Evolutionary conservation across 2,888 invertebrate species (phyloP).

Genomic region (Graphium colonna): DNA sequence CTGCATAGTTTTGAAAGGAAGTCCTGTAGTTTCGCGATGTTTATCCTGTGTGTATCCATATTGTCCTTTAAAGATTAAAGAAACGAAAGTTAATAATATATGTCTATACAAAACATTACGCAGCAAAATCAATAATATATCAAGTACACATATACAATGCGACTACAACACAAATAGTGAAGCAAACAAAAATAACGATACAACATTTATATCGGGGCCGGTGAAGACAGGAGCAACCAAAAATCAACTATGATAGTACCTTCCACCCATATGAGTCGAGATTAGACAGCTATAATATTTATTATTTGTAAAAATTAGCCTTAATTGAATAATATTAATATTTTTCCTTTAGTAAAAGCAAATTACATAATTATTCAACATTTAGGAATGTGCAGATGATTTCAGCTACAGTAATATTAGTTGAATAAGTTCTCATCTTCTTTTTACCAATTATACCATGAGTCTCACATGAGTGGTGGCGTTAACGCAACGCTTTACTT

Average conservation of each 20-base stretch:
- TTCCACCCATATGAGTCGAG: slow-evolving; percentile 47
- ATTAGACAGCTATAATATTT: neutral
- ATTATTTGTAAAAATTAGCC: too few species aligned
- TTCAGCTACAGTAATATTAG: too few species aligned
- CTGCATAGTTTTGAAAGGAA: slow-evolving; percentile 74
- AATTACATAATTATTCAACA: too few species aligned
- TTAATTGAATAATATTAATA: neutral
- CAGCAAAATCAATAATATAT: slow-evolving; percentile 13
- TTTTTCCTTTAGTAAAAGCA: too few species aligned
- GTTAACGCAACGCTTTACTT: slow-evolving; percentile 19
- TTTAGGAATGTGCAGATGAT: too few species aligned
- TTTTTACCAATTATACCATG: too few species aligned
- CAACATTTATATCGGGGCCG: slow-evolving; percentile 57
- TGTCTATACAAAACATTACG: neutral
- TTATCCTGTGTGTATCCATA: slow-evolving; percentile 83
- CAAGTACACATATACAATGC: neutral
- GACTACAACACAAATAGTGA: slow-evolving; percentile 28
- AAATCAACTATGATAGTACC: slow-evolving; percentile 42
- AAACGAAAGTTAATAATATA: slow-evolving; percentile 1
- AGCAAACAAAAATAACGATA: slow-evolving; percentile 38
- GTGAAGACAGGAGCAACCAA: slow-evolving; percentile 70
- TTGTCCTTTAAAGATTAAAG: slow-evolving; percentile 81
- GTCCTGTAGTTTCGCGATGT: slow-evolving; percentile 81
- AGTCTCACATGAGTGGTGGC: slow-evolving; percentile 32
- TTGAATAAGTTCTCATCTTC: too few species aligned